These are phyloP conservation scores for Cecidostiba fungosa DNA, from an alignment of 2,888 invertebrate species.

Conservation along the genomic window DNA sequence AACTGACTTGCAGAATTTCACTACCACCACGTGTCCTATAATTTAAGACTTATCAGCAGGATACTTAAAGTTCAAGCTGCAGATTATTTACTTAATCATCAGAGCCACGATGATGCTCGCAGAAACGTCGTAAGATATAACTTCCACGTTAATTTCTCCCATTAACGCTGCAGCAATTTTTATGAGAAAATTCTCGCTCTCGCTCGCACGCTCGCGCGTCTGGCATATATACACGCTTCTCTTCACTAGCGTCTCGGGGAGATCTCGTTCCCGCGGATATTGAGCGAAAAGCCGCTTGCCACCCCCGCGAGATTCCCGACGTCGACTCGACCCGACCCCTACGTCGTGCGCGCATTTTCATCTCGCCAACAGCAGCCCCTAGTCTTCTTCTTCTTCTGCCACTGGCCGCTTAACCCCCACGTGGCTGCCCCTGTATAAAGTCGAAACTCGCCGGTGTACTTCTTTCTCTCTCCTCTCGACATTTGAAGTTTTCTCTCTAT, in stretches of 20 bases:
- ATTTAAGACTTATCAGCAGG: background rate
- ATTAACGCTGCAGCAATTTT: conserved; percentile 6
- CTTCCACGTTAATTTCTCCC: background rate
- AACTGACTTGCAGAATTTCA: background rate
- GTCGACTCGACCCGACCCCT: conserved; percentile 12
- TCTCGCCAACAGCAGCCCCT: background rate
- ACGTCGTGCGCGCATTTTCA: conserved; percentile 47
- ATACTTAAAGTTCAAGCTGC: background rate
- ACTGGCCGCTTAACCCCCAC: conserved; percentile 37
- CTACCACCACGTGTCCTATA: background rate
- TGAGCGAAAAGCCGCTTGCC: conserved; percentile 49
- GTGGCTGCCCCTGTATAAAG: conserved; percentile 10
- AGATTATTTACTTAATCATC: background rate
- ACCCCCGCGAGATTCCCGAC: conserved; percentile 27
- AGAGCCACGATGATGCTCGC: background rate
- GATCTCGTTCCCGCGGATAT: conserved; percentile 56
- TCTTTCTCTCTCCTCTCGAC: conserved; percentile 29
- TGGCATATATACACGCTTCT: background rate
- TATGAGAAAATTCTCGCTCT: conserved; percentile 6
- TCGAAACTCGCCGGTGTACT: conserved; percentile 43
- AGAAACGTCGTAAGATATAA: background rate
- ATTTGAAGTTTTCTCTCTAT: conserved; percentile 28
- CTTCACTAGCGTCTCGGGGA: conserved; percentile 33
- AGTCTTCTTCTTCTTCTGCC: background rate
- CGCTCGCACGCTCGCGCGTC: background rate